These are phyloP conservation scores for Eubasilissa splendida DNA, from an alignment of 2,888 invertebrate species.

Conservation along the genomic window DNA sequence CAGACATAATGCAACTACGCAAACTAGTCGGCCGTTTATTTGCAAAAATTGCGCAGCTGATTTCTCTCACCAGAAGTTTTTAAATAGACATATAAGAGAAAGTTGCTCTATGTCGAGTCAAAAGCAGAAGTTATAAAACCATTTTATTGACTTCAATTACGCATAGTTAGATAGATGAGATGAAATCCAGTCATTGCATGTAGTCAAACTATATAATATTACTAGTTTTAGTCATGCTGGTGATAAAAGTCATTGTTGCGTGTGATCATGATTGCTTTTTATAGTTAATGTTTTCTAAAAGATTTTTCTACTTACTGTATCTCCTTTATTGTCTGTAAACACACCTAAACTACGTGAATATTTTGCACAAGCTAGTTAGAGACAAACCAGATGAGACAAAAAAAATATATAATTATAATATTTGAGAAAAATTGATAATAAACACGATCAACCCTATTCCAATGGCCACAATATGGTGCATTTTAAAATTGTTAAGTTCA, in stretches of 20 bases:
- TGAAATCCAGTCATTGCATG: conserved; percentile 11
- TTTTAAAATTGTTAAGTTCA: too few species aligned
- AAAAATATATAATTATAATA: too few species aligned
- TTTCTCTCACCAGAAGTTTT: conserved; percentile 54
- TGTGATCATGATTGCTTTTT: too few species aligned
- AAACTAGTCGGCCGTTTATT: conserved; percentile 44
- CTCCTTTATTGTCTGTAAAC: too few species aligned
- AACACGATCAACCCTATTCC: too few species aligned
- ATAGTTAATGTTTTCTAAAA: too few species aligned
- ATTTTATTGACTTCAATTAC: not conserved
- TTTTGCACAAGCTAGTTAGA: too few species aligned
- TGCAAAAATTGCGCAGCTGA: conserved; percentile 51
- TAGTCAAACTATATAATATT: not conserved
- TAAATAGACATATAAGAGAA: conserved; percentile 57
- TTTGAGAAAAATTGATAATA: too few species aligned
- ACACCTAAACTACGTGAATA: too few species aligned
- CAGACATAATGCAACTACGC: not conserved
- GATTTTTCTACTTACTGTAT: too few species aligned
- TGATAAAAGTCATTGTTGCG: not conserved
- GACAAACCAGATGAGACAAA: too few species aligned
- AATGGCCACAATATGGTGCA: too few species aligned
- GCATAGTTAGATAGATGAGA: conserved; percentile 7
- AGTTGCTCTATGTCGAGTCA: conserved; percentile 39
- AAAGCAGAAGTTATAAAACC: conserved; percentile 36
- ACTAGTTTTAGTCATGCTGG: not conserved